These are phyloP conservation scores for Formica exsecta DNA, from an alignment of 1,140 invertebrate genomes.

Conservation along the genomic window DNA sequence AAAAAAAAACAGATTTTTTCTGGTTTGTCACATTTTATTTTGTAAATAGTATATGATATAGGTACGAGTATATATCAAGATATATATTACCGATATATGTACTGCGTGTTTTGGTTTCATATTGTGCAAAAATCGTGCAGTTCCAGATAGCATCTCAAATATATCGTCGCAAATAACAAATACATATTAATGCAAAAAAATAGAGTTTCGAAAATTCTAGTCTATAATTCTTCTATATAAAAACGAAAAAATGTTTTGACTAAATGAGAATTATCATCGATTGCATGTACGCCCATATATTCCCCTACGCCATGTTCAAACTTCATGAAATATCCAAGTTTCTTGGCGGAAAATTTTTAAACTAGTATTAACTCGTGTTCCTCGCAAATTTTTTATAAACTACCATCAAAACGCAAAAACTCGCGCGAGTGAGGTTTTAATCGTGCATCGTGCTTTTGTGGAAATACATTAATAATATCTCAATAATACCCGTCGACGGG, in stretches of 20 bases:
- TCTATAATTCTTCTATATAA: background rate
- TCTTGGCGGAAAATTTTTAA: slow-evolving; percentile 2
- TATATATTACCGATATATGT: background rate
- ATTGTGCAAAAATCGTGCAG: background rate
- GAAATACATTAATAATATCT: slow-evolving; percentile 30
- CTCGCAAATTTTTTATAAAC: slow-evolving; percentile 29
- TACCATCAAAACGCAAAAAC: background rate
- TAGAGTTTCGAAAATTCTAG: background rate
- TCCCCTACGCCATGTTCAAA: background rate
- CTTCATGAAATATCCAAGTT: slow-evolving; percentile 5
- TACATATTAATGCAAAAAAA: background rate
- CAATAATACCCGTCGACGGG: slow-evolving; percentile 7
- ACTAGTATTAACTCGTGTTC: background rate
- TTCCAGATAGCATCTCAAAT: background rate
- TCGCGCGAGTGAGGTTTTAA: slow-evolving; percentile 16
- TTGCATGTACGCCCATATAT: too few relatives aligned
- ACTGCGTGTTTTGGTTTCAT: background rate
- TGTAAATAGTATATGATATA: background rate
- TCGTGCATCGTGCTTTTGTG: slow-evolving; percentile 17
- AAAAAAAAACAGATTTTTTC: background rate
- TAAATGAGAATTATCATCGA: background rate
- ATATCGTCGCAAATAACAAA: background rate
- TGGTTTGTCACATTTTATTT: background rate
- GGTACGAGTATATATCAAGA: background rate
- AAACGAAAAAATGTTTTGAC: background rate